Percentiles rank a stretch among this genome's conserved stretches.
phyloP scores from a whole-genome alignment of 1,140 invertebrate species.

The Atta colombica region DNA sequence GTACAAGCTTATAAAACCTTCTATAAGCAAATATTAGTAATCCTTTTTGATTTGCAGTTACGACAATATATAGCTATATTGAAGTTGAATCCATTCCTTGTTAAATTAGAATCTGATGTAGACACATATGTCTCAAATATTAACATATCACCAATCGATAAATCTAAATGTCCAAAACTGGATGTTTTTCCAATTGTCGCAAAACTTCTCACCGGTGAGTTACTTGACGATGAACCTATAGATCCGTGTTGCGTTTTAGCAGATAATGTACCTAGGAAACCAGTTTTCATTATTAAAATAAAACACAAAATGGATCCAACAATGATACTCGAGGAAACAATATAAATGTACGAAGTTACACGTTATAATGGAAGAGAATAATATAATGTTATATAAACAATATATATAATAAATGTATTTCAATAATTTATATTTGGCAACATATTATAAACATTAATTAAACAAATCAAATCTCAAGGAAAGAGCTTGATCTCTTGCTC shows the following conservation, averaged over 20 bases:
- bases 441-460: conserved; percentile 47
- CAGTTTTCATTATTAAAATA: conserved; percentile 78
- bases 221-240: conserved; percentile 72
- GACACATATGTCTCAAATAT: conserved; percentile 68
- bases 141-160: conserved; percentile 65
- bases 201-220: conserved; percentile 78
- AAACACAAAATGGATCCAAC: conserved; percentile 70
- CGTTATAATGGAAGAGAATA: background rate
- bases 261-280: conserved; percentile 74
- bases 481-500: conserved; percentile 58
- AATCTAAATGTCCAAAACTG: conserved; percentile 49
- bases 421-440: conserved; percentile 73
- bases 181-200: conserved; percentile 69
- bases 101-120: conserved; percentile 70
- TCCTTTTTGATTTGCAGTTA: conserved; percentile 69
- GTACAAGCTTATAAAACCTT: conserved; percentile 4
- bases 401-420: conserved; percentile 68
- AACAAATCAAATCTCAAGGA: conserved; percentile 64
- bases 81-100: conserved; percentile 72
- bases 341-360: background rate
- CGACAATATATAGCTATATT: conserved; percentile 76
- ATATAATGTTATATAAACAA: conserved; percentile 19
- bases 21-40: background rate
- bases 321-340: conserved; percentile 16
- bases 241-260: conserved; percentile 68